phyloP scores from a whole-genome alignment of 2,113 vertebrate genomes.

The Hipposideros armiger region DNA sequence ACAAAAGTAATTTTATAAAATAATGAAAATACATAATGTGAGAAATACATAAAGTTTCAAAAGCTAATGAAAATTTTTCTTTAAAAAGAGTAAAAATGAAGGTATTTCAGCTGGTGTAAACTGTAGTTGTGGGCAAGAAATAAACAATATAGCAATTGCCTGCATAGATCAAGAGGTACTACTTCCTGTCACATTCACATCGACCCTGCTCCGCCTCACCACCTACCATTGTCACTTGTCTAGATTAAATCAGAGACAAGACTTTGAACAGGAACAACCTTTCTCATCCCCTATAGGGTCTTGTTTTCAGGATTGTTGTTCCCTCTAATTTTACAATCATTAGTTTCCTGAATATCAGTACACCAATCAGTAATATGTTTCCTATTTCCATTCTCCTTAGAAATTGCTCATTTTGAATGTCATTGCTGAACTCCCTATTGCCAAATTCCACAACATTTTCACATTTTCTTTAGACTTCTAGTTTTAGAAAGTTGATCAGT shows the following conservation, averaged over 20 bases:
- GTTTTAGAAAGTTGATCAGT: background rate
- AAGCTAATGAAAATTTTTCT: background rate
- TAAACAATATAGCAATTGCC: background rate
- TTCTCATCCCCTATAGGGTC: background rate
- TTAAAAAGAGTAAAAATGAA: background rate
- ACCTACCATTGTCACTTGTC: background rate
- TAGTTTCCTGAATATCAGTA: background rate
- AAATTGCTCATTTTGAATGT: background rate
- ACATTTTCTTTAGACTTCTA: background rate
- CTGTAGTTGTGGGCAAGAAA: background rate
- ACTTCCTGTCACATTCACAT: background rate
- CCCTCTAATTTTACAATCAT: background rate
- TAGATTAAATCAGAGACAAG: background rate
- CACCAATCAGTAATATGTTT: background rate
- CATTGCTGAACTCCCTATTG: background rate
- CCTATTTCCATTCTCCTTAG: background rate
- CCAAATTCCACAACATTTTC: background rate
- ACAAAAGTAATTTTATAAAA: constrained; percentile 5
- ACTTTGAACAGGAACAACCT: background rate
- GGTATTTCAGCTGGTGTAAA: background rate
- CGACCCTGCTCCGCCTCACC: rapidly evolving
- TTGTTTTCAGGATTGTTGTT: background rate
- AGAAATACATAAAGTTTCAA: background rate
- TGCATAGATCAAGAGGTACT: background rate
- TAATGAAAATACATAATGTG: background rate